Evolutionary conservation across 2,888 invertebrate genomes (phyloP), one percentile per base, ranked within the genome.

Genomic region (Lasiommata megera): DNA sequence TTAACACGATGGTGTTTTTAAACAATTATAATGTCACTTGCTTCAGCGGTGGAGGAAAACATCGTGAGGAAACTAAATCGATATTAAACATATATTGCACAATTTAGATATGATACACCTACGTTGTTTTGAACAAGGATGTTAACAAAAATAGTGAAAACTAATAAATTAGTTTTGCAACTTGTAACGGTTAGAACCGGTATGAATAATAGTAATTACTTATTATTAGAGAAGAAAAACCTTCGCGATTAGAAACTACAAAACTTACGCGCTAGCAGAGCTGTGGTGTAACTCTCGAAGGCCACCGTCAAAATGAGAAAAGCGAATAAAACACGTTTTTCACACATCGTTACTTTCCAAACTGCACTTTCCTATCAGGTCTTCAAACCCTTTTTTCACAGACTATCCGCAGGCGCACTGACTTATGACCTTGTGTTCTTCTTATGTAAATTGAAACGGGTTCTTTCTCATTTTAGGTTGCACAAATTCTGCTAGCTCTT

Each of bases 391-490:
- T 14, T 40, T n/a, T 18, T 29, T 46, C 54, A 64, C 64, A 69
- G 60, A 67, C 71, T 70, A 64, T 71, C 73, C 70, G 64, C 69
- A 67, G 72, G 65, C 72, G 67, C 77, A 82, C 84, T 82, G 76
- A 67, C 68, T 66, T 68, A 62, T 76, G 79, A 79, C 76, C 80
- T 76, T 76, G 73, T 73, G 65, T 72, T 65, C 54, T 67, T 67
- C 76, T 80, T 83, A 86, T 82, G 84, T 79, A 79, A 85, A 88
- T 82, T 67, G 62, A 74, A 84, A 81, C 88, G 67, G 73, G 82
- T 85, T 85, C 77, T 85, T 82, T 86, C 82, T 83, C 81, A 84
- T 82, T 82, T 80, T 80, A 69, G 76, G 75, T 89, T 88, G 87
- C 88, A 88, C 78, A 82, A 87, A 87, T 82, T 79, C 77, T 72